These are phyloP conservation scores for Cephus rjabovi DNA, from an alignment of 2,888 invertebrate genomes.

Conservation along the genomic window DNA sequence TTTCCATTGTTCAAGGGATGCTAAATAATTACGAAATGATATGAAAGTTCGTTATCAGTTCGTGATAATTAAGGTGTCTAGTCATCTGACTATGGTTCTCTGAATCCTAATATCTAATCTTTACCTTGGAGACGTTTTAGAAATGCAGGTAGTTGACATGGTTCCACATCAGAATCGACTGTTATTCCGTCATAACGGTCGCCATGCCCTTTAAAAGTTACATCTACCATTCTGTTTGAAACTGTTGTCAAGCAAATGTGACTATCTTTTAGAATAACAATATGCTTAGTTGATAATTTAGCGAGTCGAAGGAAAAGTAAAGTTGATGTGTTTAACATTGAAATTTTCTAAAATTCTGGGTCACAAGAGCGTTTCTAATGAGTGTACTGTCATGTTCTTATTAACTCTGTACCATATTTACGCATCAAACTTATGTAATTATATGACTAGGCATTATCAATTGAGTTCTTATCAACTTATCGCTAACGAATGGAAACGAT, in stretches of 20 bases:
- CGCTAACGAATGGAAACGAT: background rate
- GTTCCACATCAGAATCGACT: conserved; percentile 74
- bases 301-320: background rate
- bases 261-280: background rate
- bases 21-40: conserved; percentile 67
- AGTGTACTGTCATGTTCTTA: background rate
- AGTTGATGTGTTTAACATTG: background rate
- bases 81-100: background rate
- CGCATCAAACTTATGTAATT: background rate
- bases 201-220: conserved; percentile 66
- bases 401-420: background rate
- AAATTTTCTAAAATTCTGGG: background rate
- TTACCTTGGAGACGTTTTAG: conserved; percentile 72
- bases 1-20: conserved; percentile 77
- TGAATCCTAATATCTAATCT: background rate
- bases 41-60: conserved; percentile 10
- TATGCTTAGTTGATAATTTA: background rate
- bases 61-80: background rate
- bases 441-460: background rate
- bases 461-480: background rate
- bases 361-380: background rate
- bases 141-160: conserved; percentile 70
- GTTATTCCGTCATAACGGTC: conserved; percentile 82
- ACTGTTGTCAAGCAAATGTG: background rate
- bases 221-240: background rate